phyloP scores from a whole-genome alignment of 2,797 vertebrate genomes.

The Aphelocoma californica region DNA sequence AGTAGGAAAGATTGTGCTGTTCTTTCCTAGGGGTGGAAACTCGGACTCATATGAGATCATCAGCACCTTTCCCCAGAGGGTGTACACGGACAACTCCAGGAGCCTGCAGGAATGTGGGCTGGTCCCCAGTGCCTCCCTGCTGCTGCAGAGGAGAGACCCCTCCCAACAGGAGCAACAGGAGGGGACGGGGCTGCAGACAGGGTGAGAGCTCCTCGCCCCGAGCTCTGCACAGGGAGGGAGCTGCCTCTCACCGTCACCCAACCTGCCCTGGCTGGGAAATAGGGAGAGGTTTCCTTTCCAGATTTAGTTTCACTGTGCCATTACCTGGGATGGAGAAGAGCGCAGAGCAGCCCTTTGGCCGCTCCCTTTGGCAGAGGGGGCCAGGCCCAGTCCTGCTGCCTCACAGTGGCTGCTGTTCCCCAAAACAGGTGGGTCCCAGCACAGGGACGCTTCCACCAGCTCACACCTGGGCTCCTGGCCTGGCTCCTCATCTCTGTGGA shows the following conservation, averaged over 20 bases:
- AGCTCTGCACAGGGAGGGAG: neutral
- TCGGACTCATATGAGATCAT: constrained; percentile 83
- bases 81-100: constrained; percentile 74
- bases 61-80: constrained; percentile 78
- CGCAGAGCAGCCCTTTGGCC: neutral
- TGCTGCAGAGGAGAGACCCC: constrained; percentile 69
- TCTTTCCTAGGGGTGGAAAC: constrained; percentile 70
- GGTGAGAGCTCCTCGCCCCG: neutral
- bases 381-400: neutral
- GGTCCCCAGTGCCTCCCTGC: constrained; percentile 74
- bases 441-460: neutral
- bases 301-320: neutral
- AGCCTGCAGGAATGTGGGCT: constrained; percentile 83
- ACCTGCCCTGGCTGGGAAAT: neutral
- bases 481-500: neutral
- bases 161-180: neutral
- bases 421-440: neutral
- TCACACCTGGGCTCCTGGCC: neutral
- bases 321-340: neutral
- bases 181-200: neutral
- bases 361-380: neutral
- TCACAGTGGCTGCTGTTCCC: fast-evolving
- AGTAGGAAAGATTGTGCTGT: constrained; percentile 3
- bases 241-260: neutral
- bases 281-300: neutral